phyloP scores from a whole-genome alignment of 2,888 invertebrate species.

The Leptura quadrifasciata region DNA sequence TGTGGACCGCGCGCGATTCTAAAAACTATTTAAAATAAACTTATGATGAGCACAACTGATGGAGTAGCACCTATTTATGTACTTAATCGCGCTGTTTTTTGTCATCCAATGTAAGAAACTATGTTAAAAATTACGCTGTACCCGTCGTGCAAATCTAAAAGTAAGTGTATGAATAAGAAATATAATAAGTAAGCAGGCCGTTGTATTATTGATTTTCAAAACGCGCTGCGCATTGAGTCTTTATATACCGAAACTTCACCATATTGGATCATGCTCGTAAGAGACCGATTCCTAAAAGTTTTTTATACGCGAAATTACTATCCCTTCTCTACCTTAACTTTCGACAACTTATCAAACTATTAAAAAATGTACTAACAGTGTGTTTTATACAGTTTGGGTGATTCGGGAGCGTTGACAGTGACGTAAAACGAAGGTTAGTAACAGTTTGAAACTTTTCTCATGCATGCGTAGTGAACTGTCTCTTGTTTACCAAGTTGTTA shows the following conservation, averaged over 20 bases:
- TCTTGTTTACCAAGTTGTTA: constrained; percentile 63
- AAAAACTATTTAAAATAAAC: constrained; percentile 32
- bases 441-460: constrained; percentile 57
- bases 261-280: constrained; percentile 71
- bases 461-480: constrained; percentile 63
- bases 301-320: constrained; percentile 68
- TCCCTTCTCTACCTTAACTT: constrained; percentile 68
- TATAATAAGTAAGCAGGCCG: constrained; percentile 51
- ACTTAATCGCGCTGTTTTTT: constrained; percentile 15
- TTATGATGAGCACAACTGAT: constrained; percentile 20
- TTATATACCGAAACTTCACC: constrained; percentile 57
- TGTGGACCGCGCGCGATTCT: constrained; percentile 26
- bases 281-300: constrained; percentile 68
- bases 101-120: neutral
- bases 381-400: constrained; percentile 45
- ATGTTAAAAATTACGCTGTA: neutral
- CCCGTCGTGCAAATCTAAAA: constrained; percentile 17
- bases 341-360: constrained; percentile 67
- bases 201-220: constrained; percentile 61
- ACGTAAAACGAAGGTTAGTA: constrained; percentile 55
- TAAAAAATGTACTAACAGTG: constrained; percentile 48
- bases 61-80: constrained; percentile 16
- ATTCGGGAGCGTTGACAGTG: constrained; percentile 36
- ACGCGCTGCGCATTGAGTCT: constrained; percentile 59
- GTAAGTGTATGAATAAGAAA: constrained; percentile 49